phyloP scores from a whole-genome alignment of 2,113 vertebrate species.

The Pterophyllum scalare region DNA sequence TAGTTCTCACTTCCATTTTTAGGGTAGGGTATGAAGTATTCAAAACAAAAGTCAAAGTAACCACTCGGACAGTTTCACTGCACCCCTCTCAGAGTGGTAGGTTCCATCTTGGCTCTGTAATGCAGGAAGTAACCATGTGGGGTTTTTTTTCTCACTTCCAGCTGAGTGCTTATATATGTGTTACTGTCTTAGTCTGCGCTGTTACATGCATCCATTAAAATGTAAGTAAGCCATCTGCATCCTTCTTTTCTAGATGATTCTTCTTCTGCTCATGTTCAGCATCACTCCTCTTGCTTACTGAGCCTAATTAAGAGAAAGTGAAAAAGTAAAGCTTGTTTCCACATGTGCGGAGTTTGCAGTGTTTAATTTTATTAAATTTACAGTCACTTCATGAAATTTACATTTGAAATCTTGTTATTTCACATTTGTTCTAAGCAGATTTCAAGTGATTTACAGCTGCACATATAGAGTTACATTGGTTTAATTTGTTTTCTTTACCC shows the following conservation, averaged over 20 bases:
- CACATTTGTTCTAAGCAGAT: not conserved
- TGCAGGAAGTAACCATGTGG: not conserved
- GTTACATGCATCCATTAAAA: not conserved
- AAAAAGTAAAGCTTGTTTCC: not conserved
- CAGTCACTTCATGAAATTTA: not conserved
- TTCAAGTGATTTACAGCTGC: not conserved
- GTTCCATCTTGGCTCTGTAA: not conserved
- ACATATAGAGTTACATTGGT: not conserved
- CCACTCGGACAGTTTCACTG: not conserved
- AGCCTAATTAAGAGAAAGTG: rapidly evolving
- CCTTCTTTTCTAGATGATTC: not conserved
- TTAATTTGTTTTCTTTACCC: not conserved
- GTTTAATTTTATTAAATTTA: not conserved
- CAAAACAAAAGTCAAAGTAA: not conserved
- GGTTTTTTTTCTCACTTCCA: not conserved
- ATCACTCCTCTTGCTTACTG: not conserved
- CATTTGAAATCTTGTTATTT: not conserved
- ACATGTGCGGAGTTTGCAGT: not conserved
- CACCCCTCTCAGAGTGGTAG: not conserved
- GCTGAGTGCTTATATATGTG: not conserved
- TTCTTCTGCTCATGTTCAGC: not conserved
- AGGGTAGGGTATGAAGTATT: not conserved
- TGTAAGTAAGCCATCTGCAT: not conserved
- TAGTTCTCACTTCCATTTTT: not conserved
- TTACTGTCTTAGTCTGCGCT: not conserved